Evolutionary conservation across 2,888 invertebrate genomes (phyloP).

Genomic region (Neoascia interrupta): DNA sequence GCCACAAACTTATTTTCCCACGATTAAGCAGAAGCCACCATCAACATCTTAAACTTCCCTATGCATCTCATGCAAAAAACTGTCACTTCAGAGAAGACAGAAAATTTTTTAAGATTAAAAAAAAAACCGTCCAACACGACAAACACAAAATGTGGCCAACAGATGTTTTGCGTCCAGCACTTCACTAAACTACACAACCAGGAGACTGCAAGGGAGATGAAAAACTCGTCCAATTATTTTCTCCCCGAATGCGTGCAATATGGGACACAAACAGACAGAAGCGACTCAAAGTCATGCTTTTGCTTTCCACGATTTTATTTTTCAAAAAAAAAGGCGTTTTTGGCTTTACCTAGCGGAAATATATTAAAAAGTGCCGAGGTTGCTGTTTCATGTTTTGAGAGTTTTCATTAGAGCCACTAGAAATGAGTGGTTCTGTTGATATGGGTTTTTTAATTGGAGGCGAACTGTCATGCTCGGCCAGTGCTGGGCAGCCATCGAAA

Average conservation of each 20-base stretch:
- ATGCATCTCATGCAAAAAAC: slow-evolving; percentile 27
- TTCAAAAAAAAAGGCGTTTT: not conserved
- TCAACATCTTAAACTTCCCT: slow-evolving; percentile 46
- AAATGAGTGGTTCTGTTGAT: no score
- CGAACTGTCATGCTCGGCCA: no score
- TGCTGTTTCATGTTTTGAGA: slow-evolving; percentile 25
- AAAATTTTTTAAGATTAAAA: slow-evolving; percentile 43
- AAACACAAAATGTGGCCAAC: slow-evolving; percentile 54
- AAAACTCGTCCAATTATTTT: slow-evolving; percentile 48
- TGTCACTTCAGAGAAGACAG: slow-evolving; percentile 30
- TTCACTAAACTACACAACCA: slow-evolving; percentile 14
- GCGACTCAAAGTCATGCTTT: slow-evolving; percentile 15
- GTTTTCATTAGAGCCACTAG: slow-evolving; percentile 35
- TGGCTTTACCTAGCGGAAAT: slow-evolving; percentile 2
- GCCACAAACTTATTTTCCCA: slow-evolving; percentile 48
- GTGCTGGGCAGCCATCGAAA: no score
- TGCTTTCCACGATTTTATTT: not conserved
- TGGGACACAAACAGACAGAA: slow-evolving; percentile 17
- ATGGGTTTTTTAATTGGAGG: no score
- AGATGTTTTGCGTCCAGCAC: slow-evolving; percentile 51
- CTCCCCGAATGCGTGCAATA: slow-evolving; percentile 41
- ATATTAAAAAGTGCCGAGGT: slow-evolving; percentile 12
- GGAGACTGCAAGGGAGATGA: slow-evolving; percentile 25
- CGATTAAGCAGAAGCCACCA: slow-evolving; percentile 46
- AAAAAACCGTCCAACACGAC: no score